Evolutionary conservation across 1,140 invertebrate genomes (phyloP), one percentile per base, ranked within the genome.

Genomic region (Orius laevigatus): DNA sequence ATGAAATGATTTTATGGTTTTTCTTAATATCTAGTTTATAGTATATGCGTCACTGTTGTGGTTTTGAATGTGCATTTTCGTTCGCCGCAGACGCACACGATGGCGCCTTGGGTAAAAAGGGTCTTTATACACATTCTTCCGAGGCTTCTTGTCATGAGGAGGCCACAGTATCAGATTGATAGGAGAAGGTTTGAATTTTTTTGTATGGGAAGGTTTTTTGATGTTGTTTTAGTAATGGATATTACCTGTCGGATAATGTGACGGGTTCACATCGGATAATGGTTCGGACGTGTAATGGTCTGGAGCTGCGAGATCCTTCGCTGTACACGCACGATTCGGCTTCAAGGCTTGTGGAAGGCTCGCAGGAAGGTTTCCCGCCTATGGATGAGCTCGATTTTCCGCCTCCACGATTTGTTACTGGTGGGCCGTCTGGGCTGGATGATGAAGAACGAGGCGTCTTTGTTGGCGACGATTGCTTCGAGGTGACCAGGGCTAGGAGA

Each of bases 61-160:
- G 93, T 98, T 31, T 72, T 99, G 34, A 98, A 98, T 67, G 78
- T 93, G 19, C 86, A 97, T 66, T 96, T 94, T 63, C 81, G 92
- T 33, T 93, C 90, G 31, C 89, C 92, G 6, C 87, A 92, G 60
- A 96, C 89, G 6, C 89, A 95, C 66, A 77, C 75, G 63, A 94
- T 95, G 89, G 81, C 88, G 12, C 85, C 86, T 0, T 94, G 89
- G 90, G 85, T 93, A 11, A 80, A 86, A 49, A 70, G 83, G 48
- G 82, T 93, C 33, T 94, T 94, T 63, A 86, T 94, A 42, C 83
- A 90, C 60, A 84, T 92, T 57, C 71, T 95, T 42, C 89, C 90
- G 3, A 71, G 83, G 53, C 69, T 88, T 40, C 67, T 90, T 43
- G 79, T 84, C 31, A 88, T 90, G 75, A 74, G 79, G 54, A 71